Evolutionary conservation across 2,113 vertebrate species (phyloP), one percentile per base, ranked within the genome.

Genomic region (Saccopteryx leptura): DNA sequence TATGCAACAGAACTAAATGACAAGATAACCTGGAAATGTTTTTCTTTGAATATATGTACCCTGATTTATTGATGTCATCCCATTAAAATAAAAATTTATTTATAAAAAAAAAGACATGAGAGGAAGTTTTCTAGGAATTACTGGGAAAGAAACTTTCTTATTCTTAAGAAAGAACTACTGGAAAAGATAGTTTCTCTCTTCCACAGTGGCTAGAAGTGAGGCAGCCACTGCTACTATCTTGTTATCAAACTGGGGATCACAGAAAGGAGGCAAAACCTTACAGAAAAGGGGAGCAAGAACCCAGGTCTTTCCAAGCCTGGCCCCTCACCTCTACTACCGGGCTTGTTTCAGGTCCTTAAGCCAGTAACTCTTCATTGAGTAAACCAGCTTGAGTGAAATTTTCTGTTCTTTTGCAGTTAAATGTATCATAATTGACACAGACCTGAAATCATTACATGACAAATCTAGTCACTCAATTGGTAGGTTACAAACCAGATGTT

Each of bases 71-170:
- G 39, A 39, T 39, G 39, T 39, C 39, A 39, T 3, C 39, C 39
- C 39, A 39, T 39, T 39, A 39, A 39, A 39, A 39, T 39, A 39
- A 39, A 39, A 39, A 39, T 39, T 39, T 39, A 39, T 39, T 39
- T 39, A 39, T 39, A 39, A 39, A 39, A 39, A 83, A n/a, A 4
- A 39, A 94, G 46, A 50, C 24, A 33, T 6, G 17, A 82, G 10
- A 11, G 17, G 31, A 52, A n/a, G 13, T 69, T 94, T 93, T 82
- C 78, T 31, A 90, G 66, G 39, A 71, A 74, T 26, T 96, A 90
- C 79, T 95, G 54, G 63, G 54, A 75, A 83, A 90, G 63, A 68
- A 23, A 19, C 65, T 48, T 85, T 61, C 48, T 93, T 14, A 23
- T 86, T 92, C 48, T 48, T 92, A 85, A 92, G 74, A 82, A 75